Evolutionary conservation across 2,113 vertebrate genomes (phyloP), one percentile per base, ranked within the genome.

Genomic region (Gopherus flavomarginatus): DNA sequence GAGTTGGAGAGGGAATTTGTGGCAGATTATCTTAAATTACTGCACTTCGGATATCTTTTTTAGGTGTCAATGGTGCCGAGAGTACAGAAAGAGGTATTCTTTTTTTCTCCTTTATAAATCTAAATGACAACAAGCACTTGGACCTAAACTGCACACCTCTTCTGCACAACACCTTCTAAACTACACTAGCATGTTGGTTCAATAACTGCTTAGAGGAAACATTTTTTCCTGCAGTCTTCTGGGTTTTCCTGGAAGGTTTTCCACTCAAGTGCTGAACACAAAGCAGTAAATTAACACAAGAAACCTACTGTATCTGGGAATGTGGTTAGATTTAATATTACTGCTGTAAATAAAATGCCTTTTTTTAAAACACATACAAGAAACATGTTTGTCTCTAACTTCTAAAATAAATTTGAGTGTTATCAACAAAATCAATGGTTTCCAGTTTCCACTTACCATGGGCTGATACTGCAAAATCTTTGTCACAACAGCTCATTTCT

Each of bases 161-260:
- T 62, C 29, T 16, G 3, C 59, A 2, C 62, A 72, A 21, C 2
- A 1, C 27, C 8, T 62, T 89, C 85, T 44, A 72, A 95, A 9
- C 5, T 79, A 11, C 35, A 8, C 5, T 5, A 10, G 54, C 16
- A 79, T 24, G 29, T 62, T 17, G 5, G 11, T 57, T 85, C 29
- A 38, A 8, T 62, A 94, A 93, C 12, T 22, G 82, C 0, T 59
- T 49, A 52, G 13, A 83, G 38, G n/a, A 77, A 3, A 50, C 53
- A 59, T n/a, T 0, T 0, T 81, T 81, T 59, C 14, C 53, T 26
- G 49, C 2, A 35, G 14, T 24, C 78, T 8, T 0, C 13, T 54
- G 14, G 3, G 53, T 29, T 59, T 89, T 83, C 88, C 92, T 65
- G 52, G 59, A 19, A 38, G 24, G 17, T 83, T 35, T 75, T 69